Percentiles rank a stretch among this genome's conserved stretches.
Conservation (phyloP, 2,113 vertebrate species). For the Dryoscopus gambensis region DNA sequence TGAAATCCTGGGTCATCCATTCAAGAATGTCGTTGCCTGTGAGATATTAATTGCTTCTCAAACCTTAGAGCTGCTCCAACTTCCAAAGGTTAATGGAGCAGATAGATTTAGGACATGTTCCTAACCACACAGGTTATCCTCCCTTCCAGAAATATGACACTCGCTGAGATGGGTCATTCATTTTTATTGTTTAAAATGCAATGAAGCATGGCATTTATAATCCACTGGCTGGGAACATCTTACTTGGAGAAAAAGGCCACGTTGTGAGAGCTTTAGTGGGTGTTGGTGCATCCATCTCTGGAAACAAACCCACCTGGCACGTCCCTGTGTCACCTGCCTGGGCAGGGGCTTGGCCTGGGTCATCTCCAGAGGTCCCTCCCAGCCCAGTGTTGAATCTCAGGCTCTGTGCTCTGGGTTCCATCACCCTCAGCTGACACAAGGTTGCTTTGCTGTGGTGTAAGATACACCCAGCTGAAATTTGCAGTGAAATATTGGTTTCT, state of each 20-base stretch:
- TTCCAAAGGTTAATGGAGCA: constrained; percentile 79
- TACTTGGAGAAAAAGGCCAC: neutral
- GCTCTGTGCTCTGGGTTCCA: neutral
- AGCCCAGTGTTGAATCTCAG: fast-evolving
- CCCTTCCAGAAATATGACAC: constrained; percentile 79
- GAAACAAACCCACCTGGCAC: neutral
- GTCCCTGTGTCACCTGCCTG: neutral
- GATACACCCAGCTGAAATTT: neutral
- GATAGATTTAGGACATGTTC: constrained; percentile 63
- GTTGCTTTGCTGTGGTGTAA: neutral
- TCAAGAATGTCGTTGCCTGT: constrained; percentile 21
- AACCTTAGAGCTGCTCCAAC: constrained; percentile 57
- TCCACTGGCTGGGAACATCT: constrained; percentile 47
- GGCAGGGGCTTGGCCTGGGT: neutral
- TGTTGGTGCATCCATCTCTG: neutral
- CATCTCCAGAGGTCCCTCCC: neutral
- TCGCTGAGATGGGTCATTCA: constrained; percentile 70
- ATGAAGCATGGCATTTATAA: constrained; percentile 74
- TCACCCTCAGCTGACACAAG: neutral
- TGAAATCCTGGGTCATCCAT: constrained; percentile 52
- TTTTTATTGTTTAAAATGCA: constrained; percentile 73
- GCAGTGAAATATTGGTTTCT: neutral
- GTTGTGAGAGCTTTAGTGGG: neutral
- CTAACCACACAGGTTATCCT: constrained; percentile 67
- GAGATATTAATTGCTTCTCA: constrained; percentile 68